Percentiles rank a stretch among this genome's conserved stretches.
These are phyloP conservation scores for rabbit (Oryctolagus cuniculus) DNA, from an alignment of 2,113 vertebrate genomes.

Conservation along the genomic window DNA sequence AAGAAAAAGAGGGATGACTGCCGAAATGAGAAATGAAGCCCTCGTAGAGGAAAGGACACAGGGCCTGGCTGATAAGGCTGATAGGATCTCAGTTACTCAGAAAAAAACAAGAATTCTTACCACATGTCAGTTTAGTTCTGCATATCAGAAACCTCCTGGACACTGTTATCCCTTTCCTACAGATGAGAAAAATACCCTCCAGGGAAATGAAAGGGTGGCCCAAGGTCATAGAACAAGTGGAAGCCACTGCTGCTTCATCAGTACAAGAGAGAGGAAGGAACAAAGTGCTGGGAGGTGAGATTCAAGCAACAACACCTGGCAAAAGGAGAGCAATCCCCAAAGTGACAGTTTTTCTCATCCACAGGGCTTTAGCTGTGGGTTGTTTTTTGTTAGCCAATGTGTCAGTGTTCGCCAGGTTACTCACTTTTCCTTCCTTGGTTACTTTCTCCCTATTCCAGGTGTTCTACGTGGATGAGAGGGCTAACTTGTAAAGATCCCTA, in stretches of 20 bases:
- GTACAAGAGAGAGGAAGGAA: neutral
- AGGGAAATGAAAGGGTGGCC: neutral
- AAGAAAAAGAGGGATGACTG: neutral
- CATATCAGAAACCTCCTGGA: neutral
- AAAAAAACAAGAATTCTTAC: neutral
- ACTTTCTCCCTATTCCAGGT: neutral
- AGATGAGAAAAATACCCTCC: neutral
- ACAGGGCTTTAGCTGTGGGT: neutral
- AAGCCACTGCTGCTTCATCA: neutral
- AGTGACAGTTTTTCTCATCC: conserved; percentile 3
- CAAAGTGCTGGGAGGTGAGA: neutral
- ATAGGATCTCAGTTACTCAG: neutral
- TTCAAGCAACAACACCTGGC: neutral
- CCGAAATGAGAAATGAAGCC: neutral
- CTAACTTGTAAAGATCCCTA: conserved; percentile 38
- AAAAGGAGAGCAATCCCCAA: neutral
- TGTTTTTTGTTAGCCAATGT: neutral
- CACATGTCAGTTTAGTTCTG: neutral
- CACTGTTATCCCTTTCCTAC: neutral
- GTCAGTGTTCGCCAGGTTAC: neutral
- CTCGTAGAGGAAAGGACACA: neutral
- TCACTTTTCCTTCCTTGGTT: neutral
- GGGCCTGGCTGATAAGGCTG: neutral
- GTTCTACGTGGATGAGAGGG: neutral
- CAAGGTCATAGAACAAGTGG: neutral